Conservation (phyloP, 30 jellyfish, hydroid and myxozoan species). For the Morbakka virulenta region DNA sequence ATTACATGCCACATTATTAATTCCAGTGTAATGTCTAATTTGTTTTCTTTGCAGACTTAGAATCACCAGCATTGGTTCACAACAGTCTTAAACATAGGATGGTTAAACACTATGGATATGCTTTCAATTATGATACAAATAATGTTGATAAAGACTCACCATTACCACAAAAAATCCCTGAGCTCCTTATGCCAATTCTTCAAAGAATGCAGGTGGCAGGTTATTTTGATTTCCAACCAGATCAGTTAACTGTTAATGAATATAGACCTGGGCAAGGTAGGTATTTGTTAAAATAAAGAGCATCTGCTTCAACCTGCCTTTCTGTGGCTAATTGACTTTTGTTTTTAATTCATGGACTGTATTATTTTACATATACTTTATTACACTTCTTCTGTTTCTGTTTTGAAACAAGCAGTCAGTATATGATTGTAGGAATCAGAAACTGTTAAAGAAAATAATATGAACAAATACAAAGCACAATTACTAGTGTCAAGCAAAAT, state of each 20-base stretch:
- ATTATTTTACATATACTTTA: neutral
- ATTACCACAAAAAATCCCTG: constrained; percentile 67
- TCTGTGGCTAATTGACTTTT: neutral
- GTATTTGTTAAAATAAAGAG: no score
- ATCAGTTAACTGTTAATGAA: constrained; percentile 93
- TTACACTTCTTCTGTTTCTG: neutral
- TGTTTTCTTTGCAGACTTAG: no score
- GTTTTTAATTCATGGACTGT: neutral
- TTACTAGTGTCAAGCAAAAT: no score
- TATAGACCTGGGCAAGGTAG: constrained; percentile 95
- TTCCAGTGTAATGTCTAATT: no score
- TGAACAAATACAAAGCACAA: no score
- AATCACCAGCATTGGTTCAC: neutral
- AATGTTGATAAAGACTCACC: constrained; percentile 75
- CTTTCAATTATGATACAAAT: constrained; percentile 77
- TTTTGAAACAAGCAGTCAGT: no score
- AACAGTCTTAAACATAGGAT: constrained; percentile 78
- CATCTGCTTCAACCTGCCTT: no score
- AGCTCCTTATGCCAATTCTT: constrained; percentile 37
- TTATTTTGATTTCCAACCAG: constrained; percentile 68
- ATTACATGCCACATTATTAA: no score
- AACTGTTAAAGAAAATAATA: no score
- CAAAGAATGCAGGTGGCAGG: constrained; percentile 51
- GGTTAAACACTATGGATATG: constrained; percentile 94
- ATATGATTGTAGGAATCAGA: no score